These are phyloP conservation scores for Eudemis profundana DNA, from an alignment of 2,888 invertebrate species.

Conservation along the genomic window DNA sequence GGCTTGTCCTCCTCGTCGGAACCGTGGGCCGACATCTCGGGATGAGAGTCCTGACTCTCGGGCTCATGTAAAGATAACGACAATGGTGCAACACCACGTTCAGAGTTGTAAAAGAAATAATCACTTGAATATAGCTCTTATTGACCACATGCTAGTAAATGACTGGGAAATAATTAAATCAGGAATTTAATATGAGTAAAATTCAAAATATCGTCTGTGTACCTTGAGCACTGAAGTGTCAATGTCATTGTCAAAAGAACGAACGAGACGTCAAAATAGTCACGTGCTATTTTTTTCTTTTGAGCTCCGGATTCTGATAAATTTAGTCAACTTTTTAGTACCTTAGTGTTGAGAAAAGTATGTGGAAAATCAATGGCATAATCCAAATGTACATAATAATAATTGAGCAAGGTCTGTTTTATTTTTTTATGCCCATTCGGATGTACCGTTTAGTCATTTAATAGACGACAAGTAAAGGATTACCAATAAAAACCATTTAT, in stretches of 20 bases:
- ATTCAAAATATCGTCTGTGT: conserved; percentile 44
- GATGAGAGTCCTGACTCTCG: conserved; percentile 37
- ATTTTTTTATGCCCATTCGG: too few species aligned
- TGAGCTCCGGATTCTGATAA: not conserved
- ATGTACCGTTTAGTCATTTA: too few species aligned
- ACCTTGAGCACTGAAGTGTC: conserved; percentile 6
- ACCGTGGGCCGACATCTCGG: conserved; percentile 68
- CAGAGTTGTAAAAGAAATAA: conserved; percentile 4
- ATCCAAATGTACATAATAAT: too few species aligned
- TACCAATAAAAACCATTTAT: not conserved
- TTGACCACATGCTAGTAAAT: conserved; percentile 6
- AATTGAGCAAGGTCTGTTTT: too few species aligned
- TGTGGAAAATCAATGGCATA: too few species aligned
- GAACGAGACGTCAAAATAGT: conserved; percentile 20
- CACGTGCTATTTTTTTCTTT: conserved; percentile 30
- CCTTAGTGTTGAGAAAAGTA: too few species aligned
- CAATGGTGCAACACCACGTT: conserved; percentile 59
- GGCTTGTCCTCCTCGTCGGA: conserved; percentile 82
- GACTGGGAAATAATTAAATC: conserved; percentile 15
- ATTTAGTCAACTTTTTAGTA: conserved; percentile 1
- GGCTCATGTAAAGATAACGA: conserved; percentile 53
- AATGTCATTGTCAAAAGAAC: conserved; percentile 16
- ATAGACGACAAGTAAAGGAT: not conserved
- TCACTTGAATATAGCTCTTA: conserved; percentile 29
- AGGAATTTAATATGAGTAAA: conserved; percentile 37